Base-by-base conservation (phyloP, 2,888 invertebrate genomes). In the Luperina nickerlii region DNA sequence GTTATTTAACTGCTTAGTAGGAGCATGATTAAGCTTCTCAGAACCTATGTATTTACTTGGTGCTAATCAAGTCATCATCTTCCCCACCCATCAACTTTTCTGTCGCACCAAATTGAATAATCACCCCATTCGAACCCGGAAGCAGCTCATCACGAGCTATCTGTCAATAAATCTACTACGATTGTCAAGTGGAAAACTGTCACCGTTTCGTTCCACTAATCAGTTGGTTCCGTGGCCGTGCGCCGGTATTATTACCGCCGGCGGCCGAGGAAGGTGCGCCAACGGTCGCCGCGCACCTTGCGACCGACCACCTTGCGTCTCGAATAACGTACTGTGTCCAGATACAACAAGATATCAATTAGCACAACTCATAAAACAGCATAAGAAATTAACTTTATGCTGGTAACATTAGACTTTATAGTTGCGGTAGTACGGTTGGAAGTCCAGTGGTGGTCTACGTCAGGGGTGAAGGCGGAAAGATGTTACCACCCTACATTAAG, bases 281-380 rank as follows among this genome's bases (percentile, higher is more conserved):
- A 96, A 96, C 96, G 96, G 96, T 95, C 96, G 89, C 87, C 85
- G 91, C 84, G 92, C 96, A 96, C 97, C 96, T 97, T 97, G 97
- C 96, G 88, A 76, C 89, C 96, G 85, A 78, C 87, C 90, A 97
- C 97, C 97, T 97, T 96, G 97, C 96, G 95, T 93, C 93, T 89
- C 90, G 89, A 90, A 90, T 88, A 92, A 93, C 92, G 93, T 91
- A 92, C 93, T 93, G 95, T 87, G 90, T 88, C 90, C 90, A 87
- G 90, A 96, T 96, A 95, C 92, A 91, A 92, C 93, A 94, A 95
- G 96, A 96, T 96, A 96, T 94, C 94, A 93, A 92, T 92, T 92
- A 92, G 89, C 83, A 76, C 82, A 74, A 79, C 78, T 67, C 48
- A 81, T 79, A 85, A 93, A 93, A 83, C 32, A 73, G 68, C 81